Percentiles rank a stretch among this genome's conserved stretches.
These are phyloP conservation scores for Melolontha melolontha DNA, from an alignment of 2,888 invertebrate genomes.

Conservation along the genomic window DNA sequence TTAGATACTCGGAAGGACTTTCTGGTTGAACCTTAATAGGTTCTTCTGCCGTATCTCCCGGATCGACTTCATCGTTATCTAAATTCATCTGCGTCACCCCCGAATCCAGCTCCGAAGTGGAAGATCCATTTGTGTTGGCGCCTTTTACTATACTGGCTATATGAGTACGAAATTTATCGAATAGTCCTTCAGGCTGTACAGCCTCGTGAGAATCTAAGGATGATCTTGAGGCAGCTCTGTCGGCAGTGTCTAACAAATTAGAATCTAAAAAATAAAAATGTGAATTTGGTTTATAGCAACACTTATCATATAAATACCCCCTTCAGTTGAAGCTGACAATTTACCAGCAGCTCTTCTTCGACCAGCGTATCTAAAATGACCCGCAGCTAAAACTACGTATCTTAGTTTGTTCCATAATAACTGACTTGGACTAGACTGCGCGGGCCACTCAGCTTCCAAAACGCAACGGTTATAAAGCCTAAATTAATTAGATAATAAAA, in stretches of 20 bases:
- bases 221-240: slow-evolving; percentile 61
- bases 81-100: slow-evolving; percentile 45
- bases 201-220: slow-evolving; percentile 65
- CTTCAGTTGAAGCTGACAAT: slow-evolving; percentile 66
- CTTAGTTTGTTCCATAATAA: slow-evolving; percentile 94
- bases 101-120: slow-evolving; percentile 53
- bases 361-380: slow-evolving; percentile 87
- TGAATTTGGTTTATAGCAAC: not conserved
- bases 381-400: slow-evolving; percentile 91
- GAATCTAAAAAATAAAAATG: slow-evolving; percentile 50
- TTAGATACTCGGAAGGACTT: slow-evolving; percentile 71
- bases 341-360: slow-evolving; percentile 70
- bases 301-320: slow-evolving; percentile 53
- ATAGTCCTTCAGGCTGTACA: slow-evolving; percentile 62
- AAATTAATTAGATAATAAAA: slow-evolving; percentile 36
- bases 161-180: slow-evolving; percentile 71
- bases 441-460: slow-evolving; percentile 94
- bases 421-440: slow-evolving; percentile 77
- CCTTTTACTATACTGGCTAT: slow-evolving; percentile 75
- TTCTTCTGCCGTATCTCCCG: slow-evolving; percentile 40
- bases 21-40: slow-evolving; percentile 58
- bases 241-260: slow-evolving; percentile 60
- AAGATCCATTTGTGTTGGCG: slow-evolving; percentile 47
- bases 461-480: slow-evolving; percentile 82
- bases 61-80: slow-evolving; percentile 41